A percentile compares a stretch with the other conserved stretches of the same genome.
phyloP scores from a whole-genome alignment of 1,140 invertebrate species.

The Bombus ignitus region DNA sequence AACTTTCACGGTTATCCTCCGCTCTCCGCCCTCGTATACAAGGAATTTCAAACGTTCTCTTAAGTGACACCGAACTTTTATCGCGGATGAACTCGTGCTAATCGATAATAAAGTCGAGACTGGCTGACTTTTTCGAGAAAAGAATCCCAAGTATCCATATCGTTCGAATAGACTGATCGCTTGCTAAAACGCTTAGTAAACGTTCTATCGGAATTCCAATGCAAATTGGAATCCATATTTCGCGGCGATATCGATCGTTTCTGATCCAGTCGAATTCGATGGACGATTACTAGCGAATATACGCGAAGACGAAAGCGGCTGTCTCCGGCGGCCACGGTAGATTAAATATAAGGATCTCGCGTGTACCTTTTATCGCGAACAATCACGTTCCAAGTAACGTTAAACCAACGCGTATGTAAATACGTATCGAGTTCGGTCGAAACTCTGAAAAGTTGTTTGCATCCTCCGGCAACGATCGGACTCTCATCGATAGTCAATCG shows the following conservation, averaged over 20 bases:
- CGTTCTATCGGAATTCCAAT: too few species aligned
- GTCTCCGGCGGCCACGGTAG: background rate
- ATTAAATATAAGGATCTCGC: constrained; percentile 25
- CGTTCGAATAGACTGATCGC: background rate
- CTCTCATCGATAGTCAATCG: constrained; percentile 65
- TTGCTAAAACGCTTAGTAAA: background rate
- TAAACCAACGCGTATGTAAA: background rate
- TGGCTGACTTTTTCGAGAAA: background rate
- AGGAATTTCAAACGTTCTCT: constrained; percentile 43
- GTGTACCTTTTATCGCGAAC: constrained; percentile 4
- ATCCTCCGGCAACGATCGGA: background rate
- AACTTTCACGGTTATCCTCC: constrained; percentile 43
- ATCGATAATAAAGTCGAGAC: constrained; percentile 29
- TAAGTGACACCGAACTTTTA: constrained; percentile 26
- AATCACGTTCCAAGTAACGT: constrained; percentile 25
- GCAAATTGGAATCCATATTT: constrained; percentile 17
- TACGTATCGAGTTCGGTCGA: constrained; percentile 16
- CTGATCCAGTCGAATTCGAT: background rate
- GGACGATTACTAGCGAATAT: background rate
- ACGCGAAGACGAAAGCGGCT: background rate
- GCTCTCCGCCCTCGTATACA: background rate
- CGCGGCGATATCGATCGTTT: background rate
- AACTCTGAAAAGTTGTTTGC: constrained; percentile 50
- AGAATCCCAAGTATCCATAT: background rate
- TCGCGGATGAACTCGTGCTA: constrained; percentile 1